Evolutionary conservation across 2,797 vertebrate species (phyloP).

Genomic region (Urophycis tenuis): DNA sequence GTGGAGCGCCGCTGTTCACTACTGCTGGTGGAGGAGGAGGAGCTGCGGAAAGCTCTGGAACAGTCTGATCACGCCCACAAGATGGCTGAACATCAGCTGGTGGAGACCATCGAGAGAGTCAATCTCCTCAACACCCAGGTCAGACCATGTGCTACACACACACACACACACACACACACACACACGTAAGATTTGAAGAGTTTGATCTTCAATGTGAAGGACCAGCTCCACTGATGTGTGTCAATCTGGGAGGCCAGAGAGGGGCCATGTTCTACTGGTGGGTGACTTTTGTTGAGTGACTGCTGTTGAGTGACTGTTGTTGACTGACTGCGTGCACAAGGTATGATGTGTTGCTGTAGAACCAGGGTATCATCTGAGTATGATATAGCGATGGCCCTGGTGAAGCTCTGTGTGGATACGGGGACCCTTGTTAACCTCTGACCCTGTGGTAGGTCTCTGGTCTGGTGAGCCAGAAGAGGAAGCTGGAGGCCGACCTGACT

Average conservation of each 20-base stretch:
- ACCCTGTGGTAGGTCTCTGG: conserved; percentile 40
- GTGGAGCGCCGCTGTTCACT: conserved; percentile 79
- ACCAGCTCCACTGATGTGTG: too few species aligned
- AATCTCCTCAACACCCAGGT: conserved; percentile 84
- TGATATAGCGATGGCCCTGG: too few species aligned
- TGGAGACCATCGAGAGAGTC: conserved; percentile 78
- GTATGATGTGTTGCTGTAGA: background rate
- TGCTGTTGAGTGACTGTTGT: background rate
- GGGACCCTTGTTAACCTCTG: background rate
- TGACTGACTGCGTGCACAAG: background rate
- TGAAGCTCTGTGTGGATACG: background rate
- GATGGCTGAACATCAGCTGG: conserved; percentile 82
- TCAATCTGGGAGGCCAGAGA: background rate
- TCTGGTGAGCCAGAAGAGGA: conserved; percentile 54
- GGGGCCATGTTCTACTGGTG: background rate
- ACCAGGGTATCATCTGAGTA: too few species aligned
- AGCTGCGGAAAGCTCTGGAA: conserved; percentile 75
- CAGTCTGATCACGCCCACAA: conserved; percentile 78
- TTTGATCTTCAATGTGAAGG: background rate
- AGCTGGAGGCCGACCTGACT: conserved; percentile 51
- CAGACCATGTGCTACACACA: background rate
- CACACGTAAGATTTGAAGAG: background rate
- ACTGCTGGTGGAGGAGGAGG: conserved; percentile 77
- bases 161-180: background rate
- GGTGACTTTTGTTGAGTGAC: background rate